phyloP scores from a whole-genome alignment of 2,888 invertebrate genomes.

The Eubasilissa splendida region DNA sequence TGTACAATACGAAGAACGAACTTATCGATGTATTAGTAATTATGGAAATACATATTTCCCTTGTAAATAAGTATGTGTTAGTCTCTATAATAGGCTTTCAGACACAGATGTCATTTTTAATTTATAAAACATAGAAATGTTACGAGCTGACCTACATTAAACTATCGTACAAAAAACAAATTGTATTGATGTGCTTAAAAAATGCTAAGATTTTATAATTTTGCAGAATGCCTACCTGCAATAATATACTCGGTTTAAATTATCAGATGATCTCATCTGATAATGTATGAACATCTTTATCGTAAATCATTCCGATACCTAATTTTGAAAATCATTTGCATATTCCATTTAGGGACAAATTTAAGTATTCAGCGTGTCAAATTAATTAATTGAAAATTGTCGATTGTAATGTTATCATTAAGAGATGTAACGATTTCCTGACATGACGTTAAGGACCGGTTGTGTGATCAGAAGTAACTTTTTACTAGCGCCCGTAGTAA shows the following conservation, averaged over 20 bases:
- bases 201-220: too few relatives aligned
- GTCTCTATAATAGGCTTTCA: slow-evolving; percentile 7
- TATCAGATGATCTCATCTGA: neutral
- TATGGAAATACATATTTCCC: neutral
- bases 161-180: too few relatives aligned
- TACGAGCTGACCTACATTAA: neutral
- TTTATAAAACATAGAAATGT: neutral
- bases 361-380: slow-evolving; percentile 40
- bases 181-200: too few relatives aligned
- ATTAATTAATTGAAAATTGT: slow-evolving; percentile 32
- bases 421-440: slow-evolving; percentile 10
- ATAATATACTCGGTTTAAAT: too few relatives aligned
- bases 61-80: slow-evolving; percentile 23
- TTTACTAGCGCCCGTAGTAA: too few relatives aligned
- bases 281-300: neutral
- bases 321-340: slow-evolving; percentile 1
- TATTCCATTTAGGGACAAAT: slow-evolving; percentile 17
- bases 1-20: slow-evolving; percentile 38
- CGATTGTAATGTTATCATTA: slow-evolving; percentile 36
- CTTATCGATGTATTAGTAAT: slow-evolving; percentile 29
- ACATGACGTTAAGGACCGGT: neutral
- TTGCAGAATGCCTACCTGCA: too few relatives aligned
- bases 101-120: neutral
- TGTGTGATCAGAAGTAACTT: too few relatives aligned
- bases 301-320: neutral